A percentile compares a stretch with the other conserved stretches of the same genome.
These are phyloP conservation scores for Plectrocnemia conspersa DNA, from an alignment of 1,140 invertebrate species.

Conservation along the genomic window DNA sequence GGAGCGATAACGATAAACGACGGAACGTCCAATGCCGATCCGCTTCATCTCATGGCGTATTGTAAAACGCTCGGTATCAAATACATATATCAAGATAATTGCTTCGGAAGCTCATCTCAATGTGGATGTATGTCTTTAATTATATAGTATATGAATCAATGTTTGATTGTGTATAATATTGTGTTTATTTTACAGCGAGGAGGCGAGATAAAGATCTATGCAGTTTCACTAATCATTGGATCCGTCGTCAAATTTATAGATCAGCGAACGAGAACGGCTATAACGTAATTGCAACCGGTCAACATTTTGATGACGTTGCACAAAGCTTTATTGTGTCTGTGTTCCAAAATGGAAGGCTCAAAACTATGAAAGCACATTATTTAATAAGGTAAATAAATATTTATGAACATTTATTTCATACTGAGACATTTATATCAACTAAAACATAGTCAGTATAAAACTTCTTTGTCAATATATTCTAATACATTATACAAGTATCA, in stretches of 20 bases:
- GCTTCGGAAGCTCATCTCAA: not conserved
- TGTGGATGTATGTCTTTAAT: constrained; percentile 5
- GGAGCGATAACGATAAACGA: constrained; percentile 48
- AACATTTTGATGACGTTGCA: constrained; percentile 81
- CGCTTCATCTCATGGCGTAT: constrained; percentile 50
- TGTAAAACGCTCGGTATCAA: constrained; percentile 48
- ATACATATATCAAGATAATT: constrained; percentile 49
- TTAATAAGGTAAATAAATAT: constrained; percentile 50
- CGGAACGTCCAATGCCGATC: constrained; percentile 44
- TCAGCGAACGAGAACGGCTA: constrained; percentile 71
- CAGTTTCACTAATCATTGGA: constrained; percentile 65
- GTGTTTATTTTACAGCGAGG: constrained; percentile 17
- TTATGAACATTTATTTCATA: too few relatives aligned
- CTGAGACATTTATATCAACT: too few relatives aligned
- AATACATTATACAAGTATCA: too few relatives aligned
- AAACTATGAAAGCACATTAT: constrained; percentile 82
- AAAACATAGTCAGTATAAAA: too few relatives aligned
- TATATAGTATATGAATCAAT: not conserved
- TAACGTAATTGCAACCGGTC: constrained; percentile 81
- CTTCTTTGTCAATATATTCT: too few relatives aligned
- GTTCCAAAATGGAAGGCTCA: constrained; percentile 74
- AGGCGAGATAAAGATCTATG: constrained; percentile 45
- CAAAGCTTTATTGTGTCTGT: constrained; percentile 79
- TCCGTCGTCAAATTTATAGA: constrained; percentile 68
- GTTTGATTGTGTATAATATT: not conserved